These are phyloP conservation scores for Lithosia quadra DNA, from an alignment of 2,888 invertebrate species.

Conservation along the genomic window DNA sequence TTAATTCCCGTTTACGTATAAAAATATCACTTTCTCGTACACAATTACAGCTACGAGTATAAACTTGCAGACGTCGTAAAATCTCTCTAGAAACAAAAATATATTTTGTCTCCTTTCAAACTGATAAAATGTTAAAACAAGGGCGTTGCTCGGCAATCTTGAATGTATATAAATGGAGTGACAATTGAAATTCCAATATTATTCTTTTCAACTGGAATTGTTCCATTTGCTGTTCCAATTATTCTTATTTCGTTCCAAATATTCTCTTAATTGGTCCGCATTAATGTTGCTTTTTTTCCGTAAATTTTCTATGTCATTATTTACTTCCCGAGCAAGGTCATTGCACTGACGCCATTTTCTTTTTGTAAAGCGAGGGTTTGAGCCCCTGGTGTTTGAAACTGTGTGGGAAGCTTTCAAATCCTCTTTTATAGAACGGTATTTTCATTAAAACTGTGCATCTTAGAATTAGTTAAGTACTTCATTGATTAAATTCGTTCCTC, in stretches of 20 bases:
- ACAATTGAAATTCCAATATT: slow-evolving; percentile 43
- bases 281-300: slow-evolving; percentile 11
- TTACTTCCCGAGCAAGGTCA: background rate
- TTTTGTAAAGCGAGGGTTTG: slow-evolving; percentile 3
- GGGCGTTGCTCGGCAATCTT: slow-evolving; percentile 31
- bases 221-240: slow-evolving; percentile 34
- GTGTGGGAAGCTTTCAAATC: background rate
- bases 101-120: slow-evolving; percentile 36
- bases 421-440: no score
- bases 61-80: slow-evolving; percentile 3
- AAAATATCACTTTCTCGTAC: no score
- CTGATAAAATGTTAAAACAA: slow-evolving; percentile 36
- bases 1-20: no score
- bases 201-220: slow-evolving; percentile 28
- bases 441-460: no score
- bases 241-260: slow-evolving; percentile 26
- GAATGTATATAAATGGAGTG: slow-evolving; percentile 39
- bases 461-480: no score
- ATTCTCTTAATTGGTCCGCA: slow-evolving; percentile 30
- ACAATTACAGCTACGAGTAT: no score
- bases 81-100: slow-evolving; percentile 23
- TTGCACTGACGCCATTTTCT: slow-evolving; percentile 1
- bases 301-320: slow-evolving; percentile 13
- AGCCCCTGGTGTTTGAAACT: background rate
- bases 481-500: no score